Evolutionary conservation across 2,797 vertebrate genomes (phyloP), one percentile per base, ranked within the genome.

Genomic region (Poeciliopsis turneri): DNA sequence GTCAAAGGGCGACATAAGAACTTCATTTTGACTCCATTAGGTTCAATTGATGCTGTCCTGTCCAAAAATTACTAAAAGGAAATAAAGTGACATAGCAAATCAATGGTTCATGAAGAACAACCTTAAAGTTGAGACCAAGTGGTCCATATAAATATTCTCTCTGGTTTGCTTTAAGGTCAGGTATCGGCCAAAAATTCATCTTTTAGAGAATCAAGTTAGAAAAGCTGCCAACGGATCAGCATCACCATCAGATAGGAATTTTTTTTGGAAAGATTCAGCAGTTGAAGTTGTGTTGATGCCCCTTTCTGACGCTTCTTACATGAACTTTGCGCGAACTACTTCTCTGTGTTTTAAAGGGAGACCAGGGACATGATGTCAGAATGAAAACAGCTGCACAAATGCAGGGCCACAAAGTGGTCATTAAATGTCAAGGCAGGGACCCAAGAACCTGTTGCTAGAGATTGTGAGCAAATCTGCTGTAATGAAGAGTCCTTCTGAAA

Each of bases 371-470:
- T 83, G 18, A 86, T 39, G 11, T 86, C 81, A 79, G 30, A 69
- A 33, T 74, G 73, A 74, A 74, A 84, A 82, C 80, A 90, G 77
- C 84, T 89, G 87, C 80, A 73, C 2, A 33, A 53, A 59, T 72
- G 55, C 51, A 68, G 3, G 46, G 72, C 77, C 74, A 86, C 41
- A 76, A n/a, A 70, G 49, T 77, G 83, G 74, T 79, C 80, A 71
- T 18, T 76, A 55, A 74, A 74, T 64, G 78, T 64, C 71, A 28
- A 78, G 76, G 85, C 33, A 2, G 28, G 23, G 41, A 73, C n/a
- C 78, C 75, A 87, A 77, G 7, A 78, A 49, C 28, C 51, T 73
- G 25, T 18, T 77, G 72, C 18, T 76, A 28, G 76, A 72, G 41
- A 33, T 33, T 59, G 3, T 45, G 68, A 45, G 25, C 41, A 46